Evolutionary conservation across 1,140 invertebrate genomes (phyloP), one percentile per base, ranked within the genome.

Genomic region (Drosophila bifasciata): DNA sequence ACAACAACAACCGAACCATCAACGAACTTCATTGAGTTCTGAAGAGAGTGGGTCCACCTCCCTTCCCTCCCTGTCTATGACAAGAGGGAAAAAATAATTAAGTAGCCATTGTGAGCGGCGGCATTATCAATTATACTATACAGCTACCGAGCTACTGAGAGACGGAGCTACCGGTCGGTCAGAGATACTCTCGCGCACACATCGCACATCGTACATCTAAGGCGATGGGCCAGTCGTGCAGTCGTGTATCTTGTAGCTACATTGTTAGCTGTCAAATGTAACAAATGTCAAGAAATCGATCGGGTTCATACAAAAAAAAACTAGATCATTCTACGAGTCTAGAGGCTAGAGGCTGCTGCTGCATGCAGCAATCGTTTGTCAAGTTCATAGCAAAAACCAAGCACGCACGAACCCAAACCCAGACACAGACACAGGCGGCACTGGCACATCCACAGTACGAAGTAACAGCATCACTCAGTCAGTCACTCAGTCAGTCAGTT

Each of bases 211-310:
- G 25, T 25, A 23, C 58, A 59, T 55, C 62, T 68, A 56, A 68
- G 62, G 50, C 63, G 50, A 60, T 64, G 57, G 72, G 55, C 73
- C 73, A 46, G 15, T 36, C 32, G 32, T 28, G 48, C 66, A 69
- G 59, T 76, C 50, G 63, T 67, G 73, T 69, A 78, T 88, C 74
- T 88, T 83, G 83, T 78, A 67, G 78, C 74, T 70, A 73, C 83
- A 86, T 86, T 86, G 83, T 86, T 86, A 79, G 78, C 78, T 88
- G 83, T 88, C 83, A 88, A 88, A 88, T 88, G 84, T 88, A 88
- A 88, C 83, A 88, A 88, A 88, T 88, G 83, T 88, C 83, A 88
- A 71, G 63, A 67, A 74, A 79, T 68, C 61, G 64, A 25, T 43
- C 43, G 59, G 59, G 60, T 51, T 57, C 66, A 45, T 60, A 64